A percentile compares a stretch with the other conserved stretches of the same genome.
These are phyloP conservation scores for Drosophila saltans DNA, from an alignment of 1,140 invertebrate genomes.

Conservation along the genomic window DNA sequence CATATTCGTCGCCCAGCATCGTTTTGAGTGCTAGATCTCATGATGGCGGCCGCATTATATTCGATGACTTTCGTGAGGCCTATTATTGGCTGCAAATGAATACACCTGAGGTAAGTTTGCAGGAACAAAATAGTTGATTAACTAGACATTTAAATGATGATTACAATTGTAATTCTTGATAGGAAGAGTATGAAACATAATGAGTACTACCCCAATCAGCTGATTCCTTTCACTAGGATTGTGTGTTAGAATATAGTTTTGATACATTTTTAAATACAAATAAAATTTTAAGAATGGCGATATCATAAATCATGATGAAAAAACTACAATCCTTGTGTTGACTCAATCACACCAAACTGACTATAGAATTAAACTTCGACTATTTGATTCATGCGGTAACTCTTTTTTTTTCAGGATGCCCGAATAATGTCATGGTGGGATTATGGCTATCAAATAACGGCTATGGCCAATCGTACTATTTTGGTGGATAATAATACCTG, in stretches of 20 bases:
- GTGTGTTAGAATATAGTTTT: background rate
- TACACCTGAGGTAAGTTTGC: constrained; percentile 89
- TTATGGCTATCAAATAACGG: constrained; percentile 99
- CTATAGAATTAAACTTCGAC: background rate
- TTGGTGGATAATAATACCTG: constrained; percentile 99
- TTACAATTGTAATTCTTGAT: constrained; percentile 66
- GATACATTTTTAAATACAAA: too few species aligned
- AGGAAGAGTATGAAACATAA: constrained; percentile 81
- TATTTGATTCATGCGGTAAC: background rate
- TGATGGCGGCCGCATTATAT: constrained; percentile 97
- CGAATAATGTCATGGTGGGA: constrained; percentile 99
- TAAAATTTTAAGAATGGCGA: too few species aligned
- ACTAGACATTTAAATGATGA: constrained; percentile 50
- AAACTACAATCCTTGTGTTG: background rate
- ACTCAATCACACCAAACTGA: background rate
- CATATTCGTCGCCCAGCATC: constrained; percentile 98
- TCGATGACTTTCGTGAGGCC: constrained; percentile 98
- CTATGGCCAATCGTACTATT: constrained; percentile 99
- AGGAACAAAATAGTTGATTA: background rate
- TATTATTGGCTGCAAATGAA: constrained; percentile 99
- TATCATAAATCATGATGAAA: background rate
- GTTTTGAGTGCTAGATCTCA: constrained; percentile 97
- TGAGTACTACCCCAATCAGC: constrained; percentile 69
- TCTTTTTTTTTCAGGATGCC: constrained; percentile 87
- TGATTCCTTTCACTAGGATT: constrained; percentile 31